Base-by-base conservation (phyloP, 2,888 invertebrate genomes). In the Cecidostiba fungosa region DNA sequence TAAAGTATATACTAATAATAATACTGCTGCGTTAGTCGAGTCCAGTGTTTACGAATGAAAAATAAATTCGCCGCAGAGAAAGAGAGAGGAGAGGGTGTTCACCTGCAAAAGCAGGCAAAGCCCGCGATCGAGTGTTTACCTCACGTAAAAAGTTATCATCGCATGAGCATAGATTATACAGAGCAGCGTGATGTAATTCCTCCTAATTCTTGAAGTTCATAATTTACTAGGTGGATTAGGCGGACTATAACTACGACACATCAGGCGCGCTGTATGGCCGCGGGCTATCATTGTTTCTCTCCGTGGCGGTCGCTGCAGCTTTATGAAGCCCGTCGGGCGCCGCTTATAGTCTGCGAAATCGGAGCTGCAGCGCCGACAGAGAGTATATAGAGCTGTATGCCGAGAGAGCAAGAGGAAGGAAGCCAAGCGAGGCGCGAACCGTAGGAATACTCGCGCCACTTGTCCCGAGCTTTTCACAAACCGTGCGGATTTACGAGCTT, bases 281-380 rank as follows among this genome's bases (percentile, higher is more conserved):
- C 66, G 39, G 73, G 43, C 43, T 43, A 43, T 73, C 73, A 73
- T 73, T 73, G 73, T 73, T 72, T 73, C 36, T 12, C 73, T 26
- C n/a, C 12, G 14, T 12, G 14, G 66, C 29, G 29, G 66, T 66
- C 16, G 66, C 14, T 29, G 14, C 62, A 66, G 66, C 66, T 66
- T 26, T 26, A 29, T 14, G 66, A 66, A 66, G 29, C 66, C 66
- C 66, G 26, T 1, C 14, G 66, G 62, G 6, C 5, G 23, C 23
- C 10, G 59, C n/a, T n/a, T n/a, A n/a, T n/a, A n/a, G n/a, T n/a
- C n/a, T n/a, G n/a, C n/a, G 32, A 32, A 32, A 32, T 32, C 32
- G 32, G 32, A 32, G 32, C 32, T 3, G 32, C 32, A 3, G 43
- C 3, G 43, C 12, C 10, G 2, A 43, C 12, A 43, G 43, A 2